Conservation (phyloP, 2,888 invertebrate species). For the Drosophila borealis region DNA sequence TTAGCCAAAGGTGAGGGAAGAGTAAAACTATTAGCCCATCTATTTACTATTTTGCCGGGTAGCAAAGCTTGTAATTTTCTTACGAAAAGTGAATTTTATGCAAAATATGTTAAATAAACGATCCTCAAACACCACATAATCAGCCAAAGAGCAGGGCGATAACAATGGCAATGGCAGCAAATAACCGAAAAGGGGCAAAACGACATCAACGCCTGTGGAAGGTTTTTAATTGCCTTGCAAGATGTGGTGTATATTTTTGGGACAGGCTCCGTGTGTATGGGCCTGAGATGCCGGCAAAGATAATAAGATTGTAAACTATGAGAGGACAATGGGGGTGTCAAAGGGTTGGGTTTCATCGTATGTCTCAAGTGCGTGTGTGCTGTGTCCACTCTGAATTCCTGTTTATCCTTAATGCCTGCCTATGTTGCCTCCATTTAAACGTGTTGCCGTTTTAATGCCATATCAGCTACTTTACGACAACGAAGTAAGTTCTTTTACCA, state of each 20-base stretch:
- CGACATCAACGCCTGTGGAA: slow-evolving; percentile 62
- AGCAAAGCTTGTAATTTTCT: slow-evolving; percentile 70
- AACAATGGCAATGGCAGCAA: slow-evolving; percentile 42
- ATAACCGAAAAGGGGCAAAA: slow-evolving; percentile 60
- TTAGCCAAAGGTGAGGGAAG: slow-evolving; percentile 53
- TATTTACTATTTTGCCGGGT: slow-evolving; percentile 9
- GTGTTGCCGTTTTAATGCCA: slow-evolving; percentile 73
- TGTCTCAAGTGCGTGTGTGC: slow-evolving; percentile 41
- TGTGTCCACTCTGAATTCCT: slow-evolving; percentile 30
- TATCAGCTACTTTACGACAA: slow-evolving; percentile 73
- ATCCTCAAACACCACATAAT: slow-evolving; percentile 39
- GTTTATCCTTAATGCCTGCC: slow-evolving; percentile 44
- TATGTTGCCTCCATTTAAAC: slow-evolving; percentile 33
- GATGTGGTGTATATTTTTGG: slow-evolving; percentile 36
- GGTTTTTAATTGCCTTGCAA: slow-evolving; percentile 75
- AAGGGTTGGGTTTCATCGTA: slow-evolving; percentile 49
- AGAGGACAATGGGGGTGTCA: slow-evolving; percentile 39
- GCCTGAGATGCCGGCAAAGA: slow-evolving; percentile 65
- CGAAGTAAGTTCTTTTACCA: slow-evolving; percentile 22
- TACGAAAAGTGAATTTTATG: slow-evolving; percentile 79
- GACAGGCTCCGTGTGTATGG: slow-evolving; percentile 20
- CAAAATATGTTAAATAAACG: slow-evolving; percentile 79
- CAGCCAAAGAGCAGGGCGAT: slow-evolving; percentile 37
- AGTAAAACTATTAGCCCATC: slow-evolving; percentile 44
- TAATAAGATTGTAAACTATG: slow-evolving; percentile 78